phyloP scores from a whole-genome alignment of 2,797 vertebrate species.

The Uromys caudimaculatus region DNA sequence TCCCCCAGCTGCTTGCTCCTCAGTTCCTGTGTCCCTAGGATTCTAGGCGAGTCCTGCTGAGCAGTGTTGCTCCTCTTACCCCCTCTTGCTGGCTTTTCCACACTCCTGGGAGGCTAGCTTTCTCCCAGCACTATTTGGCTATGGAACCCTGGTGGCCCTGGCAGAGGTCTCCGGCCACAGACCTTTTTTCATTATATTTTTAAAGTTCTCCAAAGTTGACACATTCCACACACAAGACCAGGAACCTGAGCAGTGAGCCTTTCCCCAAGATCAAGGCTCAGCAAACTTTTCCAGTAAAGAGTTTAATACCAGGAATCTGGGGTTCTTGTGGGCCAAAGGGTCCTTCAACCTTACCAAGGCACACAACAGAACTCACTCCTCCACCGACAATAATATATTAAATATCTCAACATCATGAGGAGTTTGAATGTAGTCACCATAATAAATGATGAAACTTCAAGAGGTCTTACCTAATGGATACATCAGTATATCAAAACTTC shows the following conservation, averaged over 20 bases:
- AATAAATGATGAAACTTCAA: background rate
- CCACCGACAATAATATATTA: background rate
- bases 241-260: background rate
- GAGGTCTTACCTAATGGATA: background rate
- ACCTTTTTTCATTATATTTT: background rate
- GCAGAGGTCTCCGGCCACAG: no score
- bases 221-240: conserved; percentile 13
- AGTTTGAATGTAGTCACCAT: background rate
- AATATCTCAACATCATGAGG: background rate
- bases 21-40: no score
- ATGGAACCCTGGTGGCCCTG: no score
- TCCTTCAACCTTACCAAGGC: background rate
- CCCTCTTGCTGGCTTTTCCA: no score
- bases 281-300: background rate
- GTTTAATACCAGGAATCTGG: background rate
- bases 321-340: background rate
- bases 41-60: no score
- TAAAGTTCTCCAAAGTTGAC: conserved; percentile 22
- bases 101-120: no score
- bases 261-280: background rate
- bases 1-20: no score
- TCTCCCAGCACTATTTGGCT: no score
- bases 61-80: no score
- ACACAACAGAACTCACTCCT: background rate
- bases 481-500: background rate